Base-by-base conservation (phyloP, 2,888 invertebrate genomes). In the Agonopterix alstromeriana region DNA sequence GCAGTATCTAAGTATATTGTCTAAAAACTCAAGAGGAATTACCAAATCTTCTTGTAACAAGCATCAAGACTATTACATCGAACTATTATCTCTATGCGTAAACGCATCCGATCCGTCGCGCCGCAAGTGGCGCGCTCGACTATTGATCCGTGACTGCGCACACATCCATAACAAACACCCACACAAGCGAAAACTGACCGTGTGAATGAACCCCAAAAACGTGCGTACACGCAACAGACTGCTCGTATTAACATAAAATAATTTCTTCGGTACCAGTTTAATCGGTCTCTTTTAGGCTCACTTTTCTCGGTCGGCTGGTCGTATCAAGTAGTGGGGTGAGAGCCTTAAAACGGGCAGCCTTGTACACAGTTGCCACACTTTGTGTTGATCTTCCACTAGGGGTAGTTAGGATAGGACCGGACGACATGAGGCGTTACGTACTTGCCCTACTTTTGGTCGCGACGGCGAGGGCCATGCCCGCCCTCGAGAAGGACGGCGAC, bases 381-480 rank as follows among this genome's bases (percentile, higher is more conserved):
- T 73, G 78, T 77, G 78, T 67, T 70, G 70, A 76, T 77, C 83
- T 77, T 83, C 77, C 73, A 60, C 73, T 74, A 86, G 75, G 85
- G 87, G 83, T 78, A 69, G 78, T 66, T 71, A 60, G 57, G 59
- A 48, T 36, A 44, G 44, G 48, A 58, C 51, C 62, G 63, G 65
- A 57, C 70, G 71, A 72, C 79, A 90, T 91, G 78, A 90, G 84
- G 75, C 63, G 70, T 63, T 79, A 77, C 69, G 67, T 78, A 53
- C 56, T 82, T 71, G 89, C 89, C 74, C 77, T 92, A 80, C 73
- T 91, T 77, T 74, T 90, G 57, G 67, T 86, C 63, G 83, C 87
- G 53, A 73, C 82, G 57, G 89, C 86, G 63, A 74, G 74, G 66
- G 84, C 88, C 41, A 87, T 85, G 84, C 89, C 90, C 14, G 78